Evolutionary conservation across 2,888 invertebrate genomes (phyloP).

Genomic region (Megastigmus dorsalis): DNA sequence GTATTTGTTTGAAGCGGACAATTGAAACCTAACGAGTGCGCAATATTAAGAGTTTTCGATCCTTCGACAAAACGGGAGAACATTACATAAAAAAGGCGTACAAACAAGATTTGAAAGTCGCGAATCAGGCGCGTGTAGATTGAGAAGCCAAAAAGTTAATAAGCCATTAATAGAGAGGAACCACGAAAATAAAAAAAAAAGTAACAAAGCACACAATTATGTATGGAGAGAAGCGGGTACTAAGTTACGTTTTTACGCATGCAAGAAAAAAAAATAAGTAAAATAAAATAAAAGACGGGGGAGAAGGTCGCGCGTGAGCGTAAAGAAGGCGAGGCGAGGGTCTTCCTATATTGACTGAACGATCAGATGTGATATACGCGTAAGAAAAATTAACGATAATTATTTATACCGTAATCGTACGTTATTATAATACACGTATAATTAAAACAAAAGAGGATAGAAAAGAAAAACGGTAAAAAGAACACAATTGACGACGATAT

Average conservation of each 20-base stretch:
- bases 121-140: constrained; percentile 3
- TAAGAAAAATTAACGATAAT: constrained; percentile 66
- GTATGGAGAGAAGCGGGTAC: constrained; percentile 49
- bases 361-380: constrained; percentile 75
- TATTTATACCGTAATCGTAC: constrained; percentile 65
- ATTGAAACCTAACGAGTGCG: neutral
- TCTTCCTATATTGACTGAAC: constrained; percentile 75
- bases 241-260: constrained; percentile 37
- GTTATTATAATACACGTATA: constrained; percentile 67
- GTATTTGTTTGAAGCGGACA: neutral
- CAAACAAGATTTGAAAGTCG: constrained; percentile 17
- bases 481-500: constrained; percentile 52
- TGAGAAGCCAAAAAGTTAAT: neutral
- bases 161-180: neutral
- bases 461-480: constrained; percentile 3
- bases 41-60: constrained; percentile 6
- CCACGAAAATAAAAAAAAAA: neutral
- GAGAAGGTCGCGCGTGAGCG: constrained; percentile 61
- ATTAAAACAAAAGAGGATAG: constrained; percentile 52
- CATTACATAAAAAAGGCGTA: neutral
- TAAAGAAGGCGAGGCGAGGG: constrained; percentile 70
- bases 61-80: neutral
- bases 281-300: constrained; percentile 49
- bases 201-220: constrained; percentile 42
- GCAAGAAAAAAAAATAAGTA: constrained; percentile 22